phyloP scores from a whole-genome alignment of 2,797 vertebrate species.

The Karalla daura region DNA sequence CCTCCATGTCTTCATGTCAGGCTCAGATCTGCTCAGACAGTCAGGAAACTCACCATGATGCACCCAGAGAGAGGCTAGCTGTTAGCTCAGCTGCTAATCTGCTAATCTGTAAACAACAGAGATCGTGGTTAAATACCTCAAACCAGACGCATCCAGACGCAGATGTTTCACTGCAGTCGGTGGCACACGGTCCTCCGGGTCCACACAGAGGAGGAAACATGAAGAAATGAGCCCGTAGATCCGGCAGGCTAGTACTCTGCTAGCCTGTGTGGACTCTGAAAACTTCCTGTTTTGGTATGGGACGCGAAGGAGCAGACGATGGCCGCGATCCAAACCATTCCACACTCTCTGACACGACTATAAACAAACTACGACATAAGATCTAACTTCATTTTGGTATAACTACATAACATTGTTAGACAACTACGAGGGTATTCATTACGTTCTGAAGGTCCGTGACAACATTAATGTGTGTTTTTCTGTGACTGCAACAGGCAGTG shows the following conservation, averaged over 20 bases:
- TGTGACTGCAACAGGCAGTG: fast-evolving
- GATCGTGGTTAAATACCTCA: not conserved
- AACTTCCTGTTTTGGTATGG: slow-evolving; percentile 70
- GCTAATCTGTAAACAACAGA: not conserved
- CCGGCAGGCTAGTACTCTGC: not conserved
- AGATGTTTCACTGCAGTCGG: fast-evolving
- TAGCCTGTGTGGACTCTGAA: slow-evolving; percentile 18
- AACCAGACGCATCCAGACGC: not conserved
- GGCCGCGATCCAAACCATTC: slow-evolving; percentile 9
- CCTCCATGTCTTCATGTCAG: slow-evolving; percentile 89
- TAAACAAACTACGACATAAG: fast-evolving
- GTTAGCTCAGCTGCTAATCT: slow-evolving; percentile 16
- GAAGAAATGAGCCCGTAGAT: not conserved
- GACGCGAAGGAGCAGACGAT: not conserved
- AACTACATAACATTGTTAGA: fast-evolving
- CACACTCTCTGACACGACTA: fast-evolving
- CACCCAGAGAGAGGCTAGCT: too few relatives aligned
- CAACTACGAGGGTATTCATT: fast-evolving
- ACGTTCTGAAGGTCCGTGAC: fast-evolving
- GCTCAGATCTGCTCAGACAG: not conserved
- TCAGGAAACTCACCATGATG: too few relatives aligned
- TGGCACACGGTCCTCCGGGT: not conserved
- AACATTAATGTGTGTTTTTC: not conserved
- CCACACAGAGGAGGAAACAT: slow-evolving; percentile 1
- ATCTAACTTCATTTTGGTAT: fast-evolving